These are phyloP conservation scores for Meriones psammophilus DNA, from an alignment of 2,797 vertebrate species.

Conservation along the genomic window DNA sequence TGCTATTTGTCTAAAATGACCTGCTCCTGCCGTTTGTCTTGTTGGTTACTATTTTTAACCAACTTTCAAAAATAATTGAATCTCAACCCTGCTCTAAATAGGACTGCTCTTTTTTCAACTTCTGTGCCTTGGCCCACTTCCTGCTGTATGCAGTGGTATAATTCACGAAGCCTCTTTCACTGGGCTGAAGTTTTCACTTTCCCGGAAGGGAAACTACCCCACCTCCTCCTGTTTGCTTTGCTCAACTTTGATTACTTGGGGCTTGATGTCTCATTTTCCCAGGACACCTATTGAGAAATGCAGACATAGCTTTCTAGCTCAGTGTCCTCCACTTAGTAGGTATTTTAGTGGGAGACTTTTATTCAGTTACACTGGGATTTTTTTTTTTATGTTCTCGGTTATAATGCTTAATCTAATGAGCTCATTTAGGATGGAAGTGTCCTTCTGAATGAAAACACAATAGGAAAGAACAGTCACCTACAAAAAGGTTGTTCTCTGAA, in stretches of 20 bases:
- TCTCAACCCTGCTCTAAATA: constrained; percentile 42
- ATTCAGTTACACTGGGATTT: not conserved
- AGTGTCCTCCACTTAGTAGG: not conserved
- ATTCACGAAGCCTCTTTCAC: not conserved
- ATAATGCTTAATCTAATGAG: not conserved
- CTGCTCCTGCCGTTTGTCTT: not conserved
- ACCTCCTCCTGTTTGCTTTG: not conserved
- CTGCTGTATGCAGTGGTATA: not conserved
- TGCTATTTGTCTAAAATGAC: constrained; percentile 47
- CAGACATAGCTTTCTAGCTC: not conserved
- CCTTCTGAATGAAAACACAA: constrained; percentile 21
- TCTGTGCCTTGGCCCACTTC: not conserved
- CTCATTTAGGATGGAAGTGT: not conserved
- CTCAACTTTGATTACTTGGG: not conserved
- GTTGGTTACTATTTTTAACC: constrained; percentile 49
- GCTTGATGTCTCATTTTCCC: not conserved
- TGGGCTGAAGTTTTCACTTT: not conserved
- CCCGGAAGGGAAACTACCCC: not conserved
- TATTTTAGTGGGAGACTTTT: not conserved
- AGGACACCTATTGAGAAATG: not conserved
- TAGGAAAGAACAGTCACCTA: not conserved
- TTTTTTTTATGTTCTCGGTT: constrained; percentile 8
- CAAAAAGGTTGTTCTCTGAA: not conserved
- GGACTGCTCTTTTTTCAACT: not conserved
- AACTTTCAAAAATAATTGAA: constrained; percentile 54